Evolutionary conservation across 2,888 invertebrate genomes (phyloP), one percentile per base, ranked within the genome.

Genomic region (Drosophila glabriapex): DNA sequence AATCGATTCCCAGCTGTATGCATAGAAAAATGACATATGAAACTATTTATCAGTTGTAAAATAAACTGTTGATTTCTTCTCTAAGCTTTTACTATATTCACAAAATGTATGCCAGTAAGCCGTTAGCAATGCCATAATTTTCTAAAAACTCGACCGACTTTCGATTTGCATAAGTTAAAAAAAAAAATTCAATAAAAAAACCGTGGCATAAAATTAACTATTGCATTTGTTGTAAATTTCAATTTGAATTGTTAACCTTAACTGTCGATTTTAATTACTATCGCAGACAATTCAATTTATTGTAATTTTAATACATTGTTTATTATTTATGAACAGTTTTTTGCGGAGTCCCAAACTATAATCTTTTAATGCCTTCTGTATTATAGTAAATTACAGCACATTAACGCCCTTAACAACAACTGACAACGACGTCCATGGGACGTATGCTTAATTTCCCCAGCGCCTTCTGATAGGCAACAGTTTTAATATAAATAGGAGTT

Each of bases 361-460:
- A 35, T 12, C 28, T 39, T 14, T 62, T 59, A 19, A 43, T 50
- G 19, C 43, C 5, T 25, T 55, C 41, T 22, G 31, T 35, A n/a
- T n/a, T n/a, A n/a, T n/a, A n/a, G 10, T 35, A 56, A 50, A 63
- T 28, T 79, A 60, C 31, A n/a, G 25, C 52, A 53, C 16, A 75
- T 68, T 74, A 64, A 64, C 19, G 50, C 14, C 43, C 41, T 25
- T 10, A 29, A 41, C 50, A 49, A 16, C 28, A 19, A 28, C 29
- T 31, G 14, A 14, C 22, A 35, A 37, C 10, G 5, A 7, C 22
- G 31, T 28, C 28, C 0, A 55, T 16, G 49, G 7, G 76, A 63
- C 76, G 80, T 64, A 75, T 79, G 60, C 31, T 63, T n/a, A 66
- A 70, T 67, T 29, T 70, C 0, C 6, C 9, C 28, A 12, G 39